phyloP scores from a whole-genome alignment of 2,113 vertebrate genomes.

The Hippocampus abdominalis region DNA sequence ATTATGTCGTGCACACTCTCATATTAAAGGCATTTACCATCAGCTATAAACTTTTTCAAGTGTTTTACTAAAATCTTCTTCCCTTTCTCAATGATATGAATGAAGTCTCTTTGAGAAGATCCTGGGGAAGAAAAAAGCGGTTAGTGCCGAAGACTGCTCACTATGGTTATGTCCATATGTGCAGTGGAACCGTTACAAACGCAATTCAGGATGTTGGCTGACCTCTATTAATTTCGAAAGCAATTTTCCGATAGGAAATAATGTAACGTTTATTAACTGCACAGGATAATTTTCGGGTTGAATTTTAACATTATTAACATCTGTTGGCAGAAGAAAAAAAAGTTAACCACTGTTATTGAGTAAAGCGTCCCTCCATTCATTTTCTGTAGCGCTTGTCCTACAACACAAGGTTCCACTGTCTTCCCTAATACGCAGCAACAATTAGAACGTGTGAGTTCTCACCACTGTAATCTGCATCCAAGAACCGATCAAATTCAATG shows the following conservation, averaged over 20 bases:
- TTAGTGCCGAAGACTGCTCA: neutral
- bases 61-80: constrained; percentile 63
- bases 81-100: constrained; percentile 65
- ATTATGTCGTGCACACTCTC: constrained; percentile 11
- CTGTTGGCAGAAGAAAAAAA: too few relatives aligned
- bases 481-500: constrained; percentile 58
- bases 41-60: constrained; percentile 54
- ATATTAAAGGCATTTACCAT: constrained; percentile 43
- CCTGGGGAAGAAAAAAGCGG: constrained; percentile 30
- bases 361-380: too few relatives aligned
- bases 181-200: neutral
- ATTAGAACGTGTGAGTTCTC: constrained; percentile 7
- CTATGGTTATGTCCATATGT: too few relatives aligned
- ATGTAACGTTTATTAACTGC: neutral
- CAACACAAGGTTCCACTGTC: too few relatives aligned
- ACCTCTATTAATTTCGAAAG: neutral
- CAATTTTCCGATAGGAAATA: too few relatives aligned
- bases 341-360: too few relatives aligned
- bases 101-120: constrained; percentile 39
- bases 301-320: too few relatives aligned
- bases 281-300: neutral
- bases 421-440: neutral
- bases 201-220: neutral
- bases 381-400: too few relatives aligned
- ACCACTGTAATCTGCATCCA: constrained; percentile 27